Conservation (phyloP, 2,113 vertebrate species). For the Elaphurus davidianus region DNA sequence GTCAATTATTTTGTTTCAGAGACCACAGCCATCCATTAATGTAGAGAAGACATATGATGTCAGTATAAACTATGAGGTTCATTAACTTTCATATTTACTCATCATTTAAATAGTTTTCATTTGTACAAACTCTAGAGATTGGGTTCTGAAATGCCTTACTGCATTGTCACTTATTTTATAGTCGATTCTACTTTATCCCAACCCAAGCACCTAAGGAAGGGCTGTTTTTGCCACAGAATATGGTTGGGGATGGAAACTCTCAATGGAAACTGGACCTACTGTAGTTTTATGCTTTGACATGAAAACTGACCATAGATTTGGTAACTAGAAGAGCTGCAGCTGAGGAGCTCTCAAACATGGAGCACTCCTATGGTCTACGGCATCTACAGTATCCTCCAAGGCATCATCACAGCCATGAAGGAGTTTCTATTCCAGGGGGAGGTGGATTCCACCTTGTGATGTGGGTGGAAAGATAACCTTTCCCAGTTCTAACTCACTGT, state of each 20-base stretch:
- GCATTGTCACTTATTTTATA: not conserved
- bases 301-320: not conserved
- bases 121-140: not conserved
- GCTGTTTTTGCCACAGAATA: not conserved
- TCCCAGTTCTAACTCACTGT: not conserved
- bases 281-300: not conserved
- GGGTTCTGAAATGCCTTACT: not conserved
- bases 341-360: not conserved
- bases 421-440: accelerated
- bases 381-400: not conserved
- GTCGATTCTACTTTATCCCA: not conserved
- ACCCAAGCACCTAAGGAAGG: not conserved
- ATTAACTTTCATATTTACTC: not conserved
- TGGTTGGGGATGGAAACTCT: not conserved
- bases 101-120: not conserved
- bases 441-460: too few relatives aligned
- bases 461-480: not conserved
- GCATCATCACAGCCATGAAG: not conserved
- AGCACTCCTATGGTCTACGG: accelerated
- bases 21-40: not conserved
- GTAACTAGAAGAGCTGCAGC: not conserved
- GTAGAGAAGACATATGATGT: not conserved
- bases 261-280: accelerated
- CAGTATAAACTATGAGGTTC: not conserved
- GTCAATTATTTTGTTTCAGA: not conserved